Evolutionary conservation across 2,113 vertebrate genomes (phyloP).

Genomic region (Pyxicephalus adspersus): DNA sequence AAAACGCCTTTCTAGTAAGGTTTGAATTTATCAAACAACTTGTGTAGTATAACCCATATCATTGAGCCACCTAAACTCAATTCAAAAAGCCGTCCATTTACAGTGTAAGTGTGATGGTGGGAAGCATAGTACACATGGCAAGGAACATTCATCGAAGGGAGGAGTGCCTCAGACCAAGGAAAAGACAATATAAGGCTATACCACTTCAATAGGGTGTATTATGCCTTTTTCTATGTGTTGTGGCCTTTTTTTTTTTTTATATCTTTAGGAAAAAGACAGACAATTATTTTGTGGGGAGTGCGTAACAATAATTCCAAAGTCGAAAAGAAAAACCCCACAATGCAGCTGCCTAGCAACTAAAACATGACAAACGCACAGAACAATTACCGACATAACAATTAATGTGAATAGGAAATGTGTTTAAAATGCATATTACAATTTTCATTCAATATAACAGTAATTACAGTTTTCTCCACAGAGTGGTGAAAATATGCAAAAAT

Average conservation of each 20-base stretch:
- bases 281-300: constrained; percentile 12
- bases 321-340: neutral
- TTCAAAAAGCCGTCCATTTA: too few species aligned
- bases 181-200: too few species aligned
- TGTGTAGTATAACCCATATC: too few species aligned
- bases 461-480: constrained; percentile 44
- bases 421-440: constrained; percentile 54
- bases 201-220: neutral
- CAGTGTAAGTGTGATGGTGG: too few species aligned
- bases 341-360: constrained; percentile 53
- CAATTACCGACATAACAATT: constrained; percentile 55
- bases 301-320: neutral
- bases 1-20: too few species aligned
- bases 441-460: constrained; percentile 52
- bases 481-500: constrained; percentile 26
- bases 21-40: too few species aligned
- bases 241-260: neutral
- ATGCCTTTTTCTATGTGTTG: neutral
- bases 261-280: neutral
- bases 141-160: too few species aligned
- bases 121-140: too few species aligned
- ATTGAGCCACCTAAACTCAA: too few species aligned
- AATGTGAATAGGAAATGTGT: constrained; percentile 50
- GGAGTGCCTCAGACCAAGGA: too few species aligned
- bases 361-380: constrained; percentile 43